phyloP scores from a whole-genome alignment of 64 coral and sea anemone genomes.

The Pachyseris speciosa region DNA sequence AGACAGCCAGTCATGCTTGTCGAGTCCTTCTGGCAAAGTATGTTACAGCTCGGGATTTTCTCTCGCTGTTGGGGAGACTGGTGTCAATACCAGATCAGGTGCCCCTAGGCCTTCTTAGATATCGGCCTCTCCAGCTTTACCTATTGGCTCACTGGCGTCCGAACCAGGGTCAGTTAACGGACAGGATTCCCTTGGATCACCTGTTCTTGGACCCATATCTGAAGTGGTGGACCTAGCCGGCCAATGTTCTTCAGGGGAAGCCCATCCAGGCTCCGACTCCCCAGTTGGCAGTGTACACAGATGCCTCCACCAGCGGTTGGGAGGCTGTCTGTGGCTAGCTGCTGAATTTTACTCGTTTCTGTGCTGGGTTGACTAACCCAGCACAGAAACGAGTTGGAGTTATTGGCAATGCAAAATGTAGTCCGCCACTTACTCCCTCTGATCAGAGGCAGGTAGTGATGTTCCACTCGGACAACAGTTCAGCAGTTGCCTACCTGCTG shows the following conservation, averaged over 20 bases:
- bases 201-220: neutral
- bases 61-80: neutral
- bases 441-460: slow-evolving; percentile 9
- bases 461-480: neutral
- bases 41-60: neutral
- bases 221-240: slow-evolving; percentile 9
- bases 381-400: neutral
- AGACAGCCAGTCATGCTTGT: neutral
- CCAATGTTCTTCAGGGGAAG: neutral
- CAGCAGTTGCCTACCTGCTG: slow-evolving; percentile 5
- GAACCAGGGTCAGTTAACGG: neutral
- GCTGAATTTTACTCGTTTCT: too few relatives aligned
- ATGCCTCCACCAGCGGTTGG: slow-evolving; percentile 19
- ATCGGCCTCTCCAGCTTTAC: slow-evolving; percentile 6
- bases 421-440: neutral
- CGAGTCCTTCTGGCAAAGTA: neutral
- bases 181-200: slow-evolving; percentile 8
- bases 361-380: too few relatives aligned
- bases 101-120: slow-evolving; percentile 1
- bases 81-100: neutral
- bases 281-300: neutral
- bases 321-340: neutral
- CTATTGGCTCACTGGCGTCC: neutral
- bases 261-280: neutral
- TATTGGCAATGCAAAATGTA: neutral